Base-by-base conservation (phyloP, 2,888 invertebrate genomes). In the Podabrus alpinus region DNA sequence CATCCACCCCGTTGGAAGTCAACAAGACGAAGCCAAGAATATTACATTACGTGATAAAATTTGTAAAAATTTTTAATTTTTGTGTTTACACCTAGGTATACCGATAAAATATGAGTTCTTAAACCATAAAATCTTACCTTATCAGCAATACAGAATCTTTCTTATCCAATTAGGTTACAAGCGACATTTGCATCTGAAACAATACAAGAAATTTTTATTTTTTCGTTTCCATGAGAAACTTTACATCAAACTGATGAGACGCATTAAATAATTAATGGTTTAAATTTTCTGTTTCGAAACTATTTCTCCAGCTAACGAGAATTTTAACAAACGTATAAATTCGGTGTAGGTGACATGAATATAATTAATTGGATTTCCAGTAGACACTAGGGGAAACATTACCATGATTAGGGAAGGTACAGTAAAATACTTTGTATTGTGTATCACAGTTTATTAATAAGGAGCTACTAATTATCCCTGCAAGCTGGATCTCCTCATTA, bases 1-100 rank as follows among this genome's bases (percentile, higher is more conserved):
- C 79, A 71, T 70, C 76, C 73, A 77, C 73, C 75, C 75, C 69
- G 73, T 71, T 77, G 75, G 74, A 74, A 78, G 77, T 74, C 73
- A 75, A 72, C 75, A 71, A 75, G 77, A 76, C 76, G 69, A 70
- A 64, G 72, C 68, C 73, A 64, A 72, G 76, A 24, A 67, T 72
- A 72, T 75, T 75, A 72, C 69, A 67, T 72, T 75, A 72, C 69
- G 72, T 66, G 69, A 66, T 71, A 69, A 75, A 68, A 61, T 72
- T 62, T 72, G 62, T 19, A 64, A 68, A 68, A 68, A 29, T 29
- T 67, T 60, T 67, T 66, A 71, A 72, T 72, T 72, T 67, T 60
- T 15, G 19, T 64, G 62, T 66, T 71, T 67, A 17, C 60, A 59
- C 67, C 25, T 29, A 16, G 62, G 24, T 73, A 59, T 69, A 60